A percentile compares a stretch with the other conserved stretches of the same genome.
Evolutionary conservation across 2,113 vertebrate genomes (phyloP).

Genomic region (Podarcis cretensis): DNA sequence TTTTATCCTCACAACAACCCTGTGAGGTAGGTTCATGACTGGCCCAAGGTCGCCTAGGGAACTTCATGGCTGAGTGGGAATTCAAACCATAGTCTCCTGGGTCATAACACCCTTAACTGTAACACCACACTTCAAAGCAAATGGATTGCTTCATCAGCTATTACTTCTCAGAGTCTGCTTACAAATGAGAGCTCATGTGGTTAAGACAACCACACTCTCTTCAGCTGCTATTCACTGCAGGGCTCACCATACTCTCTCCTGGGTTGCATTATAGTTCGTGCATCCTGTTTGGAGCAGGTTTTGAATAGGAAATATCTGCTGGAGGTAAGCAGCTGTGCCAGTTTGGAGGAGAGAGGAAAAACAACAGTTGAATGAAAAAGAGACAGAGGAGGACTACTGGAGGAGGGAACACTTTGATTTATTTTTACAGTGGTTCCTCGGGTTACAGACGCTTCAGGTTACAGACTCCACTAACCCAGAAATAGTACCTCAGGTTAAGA

Average conservation of each 20-base stretch:
- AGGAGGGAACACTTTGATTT: not conserved
- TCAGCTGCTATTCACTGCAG: not conserved
- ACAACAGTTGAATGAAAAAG: not conserved
- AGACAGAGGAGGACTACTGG: not conserved
- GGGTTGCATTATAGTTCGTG: not conserved
- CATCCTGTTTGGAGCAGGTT: not conserved
- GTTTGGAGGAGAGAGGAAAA: not conserved
- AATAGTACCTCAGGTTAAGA: no score
- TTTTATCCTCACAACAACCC: no score
- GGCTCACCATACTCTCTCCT: not conserved
- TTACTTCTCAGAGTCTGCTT: not conserved
- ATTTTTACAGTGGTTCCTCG: not conserved
- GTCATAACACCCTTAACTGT: no score
- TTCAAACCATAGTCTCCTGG: no score
- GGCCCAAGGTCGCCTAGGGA: no score
- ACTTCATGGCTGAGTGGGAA: no score
- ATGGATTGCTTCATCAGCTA: not conserved
- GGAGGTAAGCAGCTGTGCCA: not conserved
- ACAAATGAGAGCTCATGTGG: not conserved
- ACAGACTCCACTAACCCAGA: no score
- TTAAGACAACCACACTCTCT: not conserved
- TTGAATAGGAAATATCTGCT: not conserved
- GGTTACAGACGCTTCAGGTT: no score
- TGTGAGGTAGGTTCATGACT: no score
- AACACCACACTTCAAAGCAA: not conserved